A percentile compares a stretch with the other conserved stretches of the same genome.
Evolutionary conservation across 2,113 vertebrate species (phyloP).

Genomic region (Antechinus flavipes): DNA sequence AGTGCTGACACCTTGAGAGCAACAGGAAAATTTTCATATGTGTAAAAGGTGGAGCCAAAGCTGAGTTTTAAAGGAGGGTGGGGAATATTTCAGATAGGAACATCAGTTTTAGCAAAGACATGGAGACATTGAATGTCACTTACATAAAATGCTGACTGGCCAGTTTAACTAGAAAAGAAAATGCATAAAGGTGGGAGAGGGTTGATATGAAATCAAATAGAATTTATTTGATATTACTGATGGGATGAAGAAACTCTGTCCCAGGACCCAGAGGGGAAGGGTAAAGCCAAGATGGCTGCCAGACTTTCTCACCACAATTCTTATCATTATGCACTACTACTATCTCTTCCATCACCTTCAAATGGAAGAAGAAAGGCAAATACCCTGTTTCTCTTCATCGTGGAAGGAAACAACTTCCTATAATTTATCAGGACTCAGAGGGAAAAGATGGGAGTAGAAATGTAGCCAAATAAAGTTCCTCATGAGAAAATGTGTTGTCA

Average conservation of each 20-base stretch:
- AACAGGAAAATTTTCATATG: not conserved
- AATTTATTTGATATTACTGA: not conserved
- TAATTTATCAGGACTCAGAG: not conserved
- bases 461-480: not conserved
- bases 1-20: not conserved
- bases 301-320: not conserved
- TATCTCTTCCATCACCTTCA: not conserved
- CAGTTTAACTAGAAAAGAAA: not conserved
- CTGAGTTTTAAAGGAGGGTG: not conserved
- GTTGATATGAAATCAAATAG: not conserved
- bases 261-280: not conserved
- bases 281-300: not conserved
- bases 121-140: not conserved
- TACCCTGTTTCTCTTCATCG: not conserved
- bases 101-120: not conserved
- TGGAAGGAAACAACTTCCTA: not conserved
- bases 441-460: not conserved
- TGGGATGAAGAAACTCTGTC: not conserved
- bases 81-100: not conserved
- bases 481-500: not conserved
- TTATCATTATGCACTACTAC: accelerated
- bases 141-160: not conserved
- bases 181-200: not conserved
- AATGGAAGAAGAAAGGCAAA: not conserved
- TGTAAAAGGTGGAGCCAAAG: not conserved